phyloP scores from a whole-genome alignment of 2,797 vertebrate genomes.

The Iguana delicatissima region DNA sequence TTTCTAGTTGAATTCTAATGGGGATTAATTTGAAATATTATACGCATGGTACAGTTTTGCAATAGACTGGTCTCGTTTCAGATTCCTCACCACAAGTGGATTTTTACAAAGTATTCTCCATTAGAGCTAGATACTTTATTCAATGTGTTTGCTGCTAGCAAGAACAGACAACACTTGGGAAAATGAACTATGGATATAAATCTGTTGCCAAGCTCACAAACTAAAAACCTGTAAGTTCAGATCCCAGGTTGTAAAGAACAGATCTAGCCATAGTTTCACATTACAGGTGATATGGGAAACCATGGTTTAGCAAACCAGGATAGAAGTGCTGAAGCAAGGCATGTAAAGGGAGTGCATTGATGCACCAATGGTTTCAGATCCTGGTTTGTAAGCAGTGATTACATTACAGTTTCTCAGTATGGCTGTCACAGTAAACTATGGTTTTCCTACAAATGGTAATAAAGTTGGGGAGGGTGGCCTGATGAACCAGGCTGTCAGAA shows the following conservation, averaged over 20 bases:
- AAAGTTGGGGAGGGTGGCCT: background rate
- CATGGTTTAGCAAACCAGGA: background rate
- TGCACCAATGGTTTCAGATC: background rate
- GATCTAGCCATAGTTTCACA: background rate
- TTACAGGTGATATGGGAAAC: background rate
- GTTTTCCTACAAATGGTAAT: background rate
- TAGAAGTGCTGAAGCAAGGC: background rate
- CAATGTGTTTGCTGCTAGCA: background rate
- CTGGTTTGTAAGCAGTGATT: background rate
- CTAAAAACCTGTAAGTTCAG: background rate
- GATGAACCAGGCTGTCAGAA: background rate
- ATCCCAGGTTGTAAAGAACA: background rate
- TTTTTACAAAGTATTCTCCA: too few relatives aligned
- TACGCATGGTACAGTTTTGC: background rate
- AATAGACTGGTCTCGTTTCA: background rate
- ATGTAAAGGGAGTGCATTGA: background rate
- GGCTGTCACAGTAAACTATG: background rate
- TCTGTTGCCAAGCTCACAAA: background rate
- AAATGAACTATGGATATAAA: background rate
- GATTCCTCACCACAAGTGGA: background rate
- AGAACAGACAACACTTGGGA: background rate
- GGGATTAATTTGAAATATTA: background rate
- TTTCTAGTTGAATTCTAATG: background rate
- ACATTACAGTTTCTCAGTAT: background rate
- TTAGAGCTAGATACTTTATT: background rate